Base-by-base conservation (phyloP, 2,888 invertebrate genomes). In the Tetragonisca angustula region DNA sequence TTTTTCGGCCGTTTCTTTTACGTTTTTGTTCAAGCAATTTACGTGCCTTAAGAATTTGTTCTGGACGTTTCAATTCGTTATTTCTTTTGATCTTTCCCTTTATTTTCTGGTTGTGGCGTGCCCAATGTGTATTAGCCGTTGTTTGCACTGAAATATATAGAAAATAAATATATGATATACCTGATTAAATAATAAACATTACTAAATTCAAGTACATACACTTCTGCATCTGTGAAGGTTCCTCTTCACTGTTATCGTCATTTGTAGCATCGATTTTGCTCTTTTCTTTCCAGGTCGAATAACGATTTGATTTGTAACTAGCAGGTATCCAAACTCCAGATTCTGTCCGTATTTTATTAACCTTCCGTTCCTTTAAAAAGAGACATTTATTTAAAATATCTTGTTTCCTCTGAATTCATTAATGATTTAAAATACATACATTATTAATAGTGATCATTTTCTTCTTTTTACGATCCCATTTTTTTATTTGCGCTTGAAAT, bases 401-500 rank as follows among this genome's bases (percentile, higher is more conserved):
- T 62, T 17, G 24, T 2, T 67, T 21, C 17, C 2, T 72, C 62
- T 24, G 73, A 62, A 78, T 72, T 64, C 9, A n/a, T 75, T 19
- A 84, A 69, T 9, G 52, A 50, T n/a, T 1, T 32, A 65, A n/a
- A 27, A 36, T 85, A 91, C 95, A 90, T 94, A 97, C 97, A 84
- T 95, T 95, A 86, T 96, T 95, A 1, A 96, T 96, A 49, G 96
- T 96, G 54, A 99, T 97, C 97, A 98, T 99, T 95, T 98, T 99
- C 96, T 99, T 99, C 94, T 98, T 97, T 94, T 98, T 98, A 71
- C 98, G 96, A 95, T 99, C 99, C 99, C 99, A 99, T 93, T 96
- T 97, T 92, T 97, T 96, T 88, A 96, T 94, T 85, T 96, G 96
- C 4, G 95, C 95, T 73, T 96, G 95, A 73, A 96, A 95, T 54